These are phyloP conservation scores for Odontamblyopus rebecca DNA, from an alignment of 2,797 vertebrate species.

Conservation along the genomic window DNA sequence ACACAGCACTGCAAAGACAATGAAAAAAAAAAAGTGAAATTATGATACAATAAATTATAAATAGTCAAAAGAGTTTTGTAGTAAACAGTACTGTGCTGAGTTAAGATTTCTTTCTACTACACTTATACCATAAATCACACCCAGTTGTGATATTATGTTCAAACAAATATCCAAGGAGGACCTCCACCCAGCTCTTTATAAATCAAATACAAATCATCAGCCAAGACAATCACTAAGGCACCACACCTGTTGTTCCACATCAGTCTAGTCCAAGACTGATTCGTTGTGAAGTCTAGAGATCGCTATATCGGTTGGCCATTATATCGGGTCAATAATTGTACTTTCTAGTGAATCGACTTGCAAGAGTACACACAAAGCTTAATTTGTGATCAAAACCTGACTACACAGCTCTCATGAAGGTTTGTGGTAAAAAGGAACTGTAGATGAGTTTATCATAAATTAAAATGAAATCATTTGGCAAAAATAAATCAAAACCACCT, in stretches of 20 bases:
- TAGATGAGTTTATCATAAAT: too few species aligned
- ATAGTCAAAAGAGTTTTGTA: too few species aligned
- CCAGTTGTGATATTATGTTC: not conserved
- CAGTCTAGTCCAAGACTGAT: too few species aligned
- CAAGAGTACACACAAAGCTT: too few species aligned
- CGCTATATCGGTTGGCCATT: too few species aligned
- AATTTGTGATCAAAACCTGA: too few species aligned
- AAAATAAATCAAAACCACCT: too few species aligned
- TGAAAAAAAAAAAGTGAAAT: not conserved
- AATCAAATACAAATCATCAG: constrained; percentile 17
- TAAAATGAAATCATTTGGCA: too few species aligned
- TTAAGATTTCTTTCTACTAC: constrained; percentile 2
- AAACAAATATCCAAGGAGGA: not conserved
- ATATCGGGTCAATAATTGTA: too few species aligned
- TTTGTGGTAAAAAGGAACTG: too few species aligned
- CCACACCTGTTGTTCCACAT: constrained; percentile 9
- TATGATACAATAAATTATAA: not conserved
- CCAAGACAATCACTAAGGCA: not conserved
- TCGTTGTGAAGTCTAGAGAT: not conserved
- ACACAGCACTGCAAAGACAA: constrained; percentile 85
- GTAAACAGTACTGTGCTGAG: not conserved
- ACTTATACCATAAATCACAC: constrained; percentile 6
- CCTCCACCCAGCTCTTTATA: not conserved
- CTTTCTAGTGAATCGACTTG: too few species aligned
- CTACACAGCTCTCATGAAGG: too few species aligned